These are phyloP conservation scores for Pangasianodon hypophthalmus DNA, from an alignment of 2,113 vertebrate genomes.

Conservation along the genomic window DNA sequence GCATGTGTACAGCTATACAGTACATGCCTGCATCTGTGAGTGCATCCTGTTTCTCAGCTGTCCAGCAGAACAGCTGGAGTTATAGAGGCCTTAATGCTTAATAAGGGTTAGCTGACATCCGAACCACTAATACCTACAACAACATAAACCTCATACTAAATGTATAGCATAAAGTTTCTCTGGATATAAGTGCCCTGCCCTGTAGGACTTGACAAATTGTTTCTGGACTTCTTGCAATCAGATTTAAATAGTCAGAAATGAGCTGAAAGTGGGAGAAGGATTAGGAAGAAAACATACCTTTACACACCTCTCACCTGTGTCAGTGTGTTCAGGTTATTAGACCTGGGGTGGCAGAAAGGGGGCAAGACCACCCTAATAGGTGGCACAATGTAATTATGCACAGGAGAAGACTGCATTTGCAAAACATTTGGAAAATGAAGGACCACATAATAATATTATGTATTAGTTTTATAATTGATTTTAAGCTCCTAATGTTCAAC, in stretches of 20 bases:
- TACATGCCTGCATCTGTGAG: not conserved
- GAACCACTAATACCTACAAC: slow-evolving; percentile 23
- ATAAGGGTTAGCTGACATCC: slow-evolving; percentile 21
- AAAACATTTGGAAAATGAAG: not conserved
- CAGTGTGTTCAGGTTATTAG: not conserved
- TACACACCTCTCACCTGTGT: not conserved
- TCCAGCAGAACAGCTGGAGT: slow-evolving; percentile 31
- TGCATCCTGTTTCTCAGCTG: slow-evolving; percentile 35
- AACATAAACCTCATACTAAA: slow-evolving; percentile 13
- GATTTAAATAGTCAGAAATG: not conserved
- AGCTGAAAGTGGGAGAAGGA: not conserved
- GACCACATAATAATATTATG: not conserved
- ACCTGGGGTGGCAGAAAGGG: not conserved
- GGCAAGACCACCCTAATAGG: not conserved
- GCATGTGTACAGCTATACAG: not conserved
- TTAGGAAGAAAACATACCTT: not conserved
- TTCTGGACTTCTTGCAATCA: not conserved
- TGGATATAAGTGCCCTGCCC: not conserved
- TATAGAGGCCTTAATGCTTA: not conserved
- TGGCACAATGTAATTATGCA: not conserved
- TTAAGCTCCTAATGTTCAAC: not conserved
- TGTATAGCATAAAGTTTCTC: not conserved
- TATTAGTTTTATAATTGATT: not conserved
- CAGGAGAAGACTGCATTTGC: not conserved
- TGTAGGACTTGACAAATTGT: not conserved